Evolutionary conservation across 2,113 vertebrate species (phyloP).

Genomic region (Brachypteracias leptosomus): DNA sequence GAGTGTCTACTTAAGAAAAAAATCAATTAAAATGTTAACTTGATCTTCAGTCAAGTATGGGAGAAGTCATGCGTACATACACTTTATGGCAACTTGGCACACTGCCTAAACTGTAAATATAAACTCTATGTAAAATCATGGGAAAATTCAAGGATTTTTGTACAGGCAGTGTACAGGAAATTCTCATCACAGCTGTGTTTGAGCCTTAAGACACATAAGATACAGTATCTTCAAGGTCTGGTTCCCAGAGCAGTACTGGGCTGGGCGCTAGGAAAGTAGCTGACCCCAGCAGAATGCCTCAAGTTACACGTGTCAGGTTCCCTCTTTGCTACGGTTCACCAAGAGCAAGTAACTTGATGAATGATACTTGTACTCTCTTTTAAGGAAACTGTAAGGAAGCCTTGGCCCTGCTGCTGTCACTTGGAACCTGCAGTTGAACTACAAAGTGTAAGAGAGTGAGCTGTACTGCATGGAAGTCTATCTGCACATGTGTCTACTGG

Average conservation of each 20-base stretch:
- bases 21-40: not conserved
- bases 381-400: not conserved
- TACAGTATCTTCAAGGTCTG: not conserved
- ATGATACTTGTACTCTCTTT: not conserved
- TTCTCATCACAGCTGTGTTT: not conserved
- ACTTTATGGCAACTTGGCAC: not conserved
- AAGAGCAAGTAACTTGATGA: not conserved
- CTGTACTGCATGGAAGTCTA: not conserved
- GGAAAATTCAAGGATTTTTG: not conserved
- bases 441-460: not conserved
- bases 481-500: not conserved
- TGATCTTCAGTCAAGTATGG: not conserved
- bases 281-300: not conserved
- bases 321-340: not conserved
- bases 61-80: not conserved
- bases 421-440: not conserved
- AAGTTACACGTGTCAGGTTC: fast-evolving
- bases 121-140: not conserved
- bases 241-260: not conserved
- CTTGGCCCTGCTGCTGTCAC: not conserved
- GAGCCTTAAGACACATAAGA: not conserved
- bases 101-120: not conserved
- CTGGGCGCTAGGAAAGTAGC: not conserved
- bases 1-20: not conserved
- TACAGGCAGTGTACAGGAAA: not conserved